Conservation (phyloP, 2,797 vertebrate genomes). For the Propithecus deckenii region DNA sequence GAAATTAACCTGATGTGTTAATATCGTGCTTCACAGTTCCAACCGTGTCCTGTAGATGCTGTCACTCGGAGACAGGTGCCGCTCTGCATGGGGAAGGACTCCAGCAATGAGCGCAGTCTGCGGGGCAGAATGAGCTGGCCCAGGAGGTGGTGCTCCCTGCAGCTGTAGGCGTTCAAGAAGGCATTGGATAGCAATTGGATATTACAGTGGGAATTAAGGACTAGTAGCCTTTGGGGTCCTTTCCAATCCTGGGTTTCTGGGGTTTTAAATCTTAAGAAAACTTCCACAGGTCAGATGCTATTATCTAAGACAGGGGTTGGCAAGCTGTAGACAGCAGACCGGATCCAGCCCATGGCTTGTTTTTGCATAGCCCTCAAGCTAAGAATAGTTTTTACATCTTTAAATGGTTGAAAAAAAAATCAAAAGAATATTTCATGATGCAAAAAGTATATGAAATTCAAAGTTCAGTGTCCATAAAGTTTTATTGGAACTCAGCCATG, state of each 20-base stretch:
- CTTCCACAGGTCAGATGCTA: neutral
- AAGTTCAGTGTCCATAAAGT: neutral
- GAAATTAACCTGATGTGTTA: conserved; percentile 67
- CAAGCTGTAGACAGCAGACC: neutral
- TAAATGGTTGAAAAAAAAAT: neutral
- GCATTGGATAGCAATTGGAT: neutral
- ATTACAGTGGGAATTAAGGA: neutral
- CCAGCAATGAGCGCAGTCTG: neutral
- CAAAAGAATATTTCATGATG: neutral
- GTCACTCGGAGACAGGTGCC: conserved; percentile 52
- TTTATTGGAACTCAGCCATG: neutral
- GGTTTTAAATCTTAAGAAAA: conserved; percentile 33
- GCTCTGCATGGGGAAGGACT: neutral
- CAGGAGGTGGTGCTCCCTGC: neutral
- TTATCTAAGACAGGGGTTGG: neutral
- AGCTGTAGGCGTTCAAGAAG: neutral
- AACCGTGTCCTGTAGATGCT: neutral
- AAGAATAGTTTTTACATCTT: neutral
- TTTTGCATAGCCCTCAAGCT: neutral
- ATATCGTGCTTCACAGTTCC: conserved; percentile 55
- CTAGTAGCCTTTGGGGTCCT: neutral
- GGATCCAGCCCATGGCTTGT: neutral
- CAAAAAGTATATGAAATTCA: conserved; percentile 4
- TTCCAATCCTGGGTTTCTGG: neutral
- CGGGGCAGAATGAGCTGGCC: neutral